A percentile compares a stretch with the other conserved stretches of the same genome.
Conservation (phyloP, 64 coral and sea anemone genomes). For the Montipora capricornis region DNA sequence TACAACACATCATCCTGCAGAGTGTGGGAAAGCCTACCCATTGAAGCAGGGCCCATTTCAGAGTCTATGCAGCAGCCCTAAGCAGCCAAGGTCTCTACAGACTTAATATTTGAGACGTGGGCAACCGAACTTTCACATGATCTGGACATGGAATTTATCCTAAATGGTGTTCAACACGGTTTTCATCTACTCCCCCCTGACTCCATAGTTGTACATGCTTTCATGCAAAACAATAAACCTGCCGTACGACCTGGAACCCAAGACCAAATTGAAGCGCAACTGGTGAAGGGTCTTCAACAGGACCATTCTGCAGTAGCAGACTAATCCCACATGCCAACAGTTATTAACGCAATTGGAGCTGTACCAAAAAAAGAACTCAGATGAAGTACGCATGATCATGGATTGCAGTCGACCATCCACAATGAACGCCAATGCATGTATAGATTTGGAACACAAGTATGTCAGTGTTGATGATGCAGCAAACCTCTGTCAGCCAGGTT, state of each 20-base stretch:
- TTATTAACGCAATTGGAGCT: constrained; percentile 33
- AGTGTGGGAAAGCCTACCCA: constrained; percentile 1
- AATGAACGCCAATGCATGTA: not conserved
- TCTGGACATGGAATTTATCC: constrained; percentile 49
- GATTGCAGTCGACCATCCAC: constrained; percentile 9
- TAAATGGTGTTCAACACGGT: constrained; percentile 45
- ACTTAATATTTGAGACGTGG: constrained; percentile 64
- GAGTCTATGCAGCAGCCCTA: constrained; percentile 50
- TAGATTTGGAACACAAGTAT: not conserved
- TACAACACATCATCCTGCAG: not conserved
- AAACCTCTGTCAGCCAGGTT: not conserved
- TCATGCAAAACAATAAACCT: constrained; percentile 45
- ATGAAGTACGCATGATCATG: constrained; percentile 22
- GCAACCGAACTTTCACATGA: constrained; percentile 60
- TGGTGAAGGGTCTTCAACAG: not conserved
- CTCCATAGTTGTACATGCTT: not conserved
- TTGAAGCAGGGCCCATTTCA: constrained; percentile 31
- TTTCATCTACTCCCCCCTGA: constrained; percentile 53
- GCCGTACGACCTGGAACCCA: not conserved
- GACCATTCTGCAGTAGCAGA: constrained; percentile 24
- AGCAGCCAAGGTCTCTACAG: constrained; percentile 72
- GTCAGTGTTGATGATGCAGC: not conserved
- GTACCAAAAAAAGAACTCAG: constrained; percentile 7
- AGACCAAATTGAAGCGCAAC: constrained; percentile 3
- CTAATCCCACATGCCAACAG: not conserved